These are phyloP conservation scores for Antennarius striatus DNA, from an alignment of 2,113 vertebrate species.

Conservation along the genomic window DNA sequence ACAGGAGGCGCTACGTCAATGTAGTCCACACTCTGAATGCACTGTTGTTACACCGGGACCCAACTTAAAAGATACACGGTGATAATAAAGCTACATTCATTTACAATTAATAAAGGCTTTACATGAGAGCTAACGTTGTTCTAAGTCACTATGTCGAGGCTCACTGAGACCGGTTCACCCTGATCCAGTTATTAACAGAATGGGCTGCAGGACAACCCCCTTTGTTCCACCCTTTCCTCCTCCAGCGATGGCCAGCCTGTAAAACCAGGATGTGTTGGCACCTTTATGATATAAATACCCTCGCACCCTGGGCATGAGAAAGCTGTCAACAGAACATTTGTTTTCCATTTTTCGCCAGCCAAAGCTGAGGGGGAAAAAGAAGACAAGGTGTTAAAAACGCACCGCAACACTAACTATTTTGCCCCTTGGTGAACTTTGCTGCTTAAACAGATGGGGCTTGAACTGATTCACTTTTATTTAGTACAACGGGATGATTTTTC, in stretches of 20 bases:
- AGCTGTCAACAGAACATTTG: conserved; percentile 84
- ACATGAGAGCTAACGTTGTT: conserved; percentile 39
- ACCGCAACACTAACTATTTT: conserved; percentile 76
- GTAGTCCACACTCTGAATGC: conserved; percentile 10
- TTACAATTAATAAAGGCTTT: conserved; percentile 45
- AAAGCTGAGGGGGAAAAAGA: conserved; percentile 68
- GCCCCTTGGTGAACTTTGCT: conserved; percentile 76
- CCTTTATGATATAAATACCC: conserved; percentile 83
- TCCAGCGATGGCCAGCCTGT: conserved; percentile 69
- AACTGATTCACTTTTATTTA: conserved; percentile 65
- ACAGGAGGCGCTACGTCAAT: background rate
- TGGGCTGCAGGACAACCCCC: conserved; percentile 46
- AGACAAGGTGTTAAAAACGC: conserved; percentile 80
- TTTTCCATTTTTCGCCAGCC: conserved; percentile 85
- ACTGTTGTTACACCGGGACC: background rate
- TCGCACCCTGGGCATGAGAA: conserved; percentile 82
- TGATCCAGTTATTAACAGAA: conserved; percentile 62
- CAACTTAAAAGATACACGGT: background rate
- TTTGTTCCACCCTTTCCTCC: conserved; percentile 21
- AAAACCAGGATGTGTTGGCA: conserved; percentile 78
- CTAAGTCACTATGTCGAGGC: conserved; percentile 57
- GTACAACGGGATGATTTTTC: conserved; percentile 41
- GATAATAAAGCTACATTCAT: conserved; percentile 27
- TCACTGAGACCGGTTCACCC: conserved; percentile 52
- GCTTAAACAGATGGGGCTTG: conserved; percentile 78